Conservation (phyloP, 1,140 invertebrate species). For the Protaetia brevitarsis region DNA sequence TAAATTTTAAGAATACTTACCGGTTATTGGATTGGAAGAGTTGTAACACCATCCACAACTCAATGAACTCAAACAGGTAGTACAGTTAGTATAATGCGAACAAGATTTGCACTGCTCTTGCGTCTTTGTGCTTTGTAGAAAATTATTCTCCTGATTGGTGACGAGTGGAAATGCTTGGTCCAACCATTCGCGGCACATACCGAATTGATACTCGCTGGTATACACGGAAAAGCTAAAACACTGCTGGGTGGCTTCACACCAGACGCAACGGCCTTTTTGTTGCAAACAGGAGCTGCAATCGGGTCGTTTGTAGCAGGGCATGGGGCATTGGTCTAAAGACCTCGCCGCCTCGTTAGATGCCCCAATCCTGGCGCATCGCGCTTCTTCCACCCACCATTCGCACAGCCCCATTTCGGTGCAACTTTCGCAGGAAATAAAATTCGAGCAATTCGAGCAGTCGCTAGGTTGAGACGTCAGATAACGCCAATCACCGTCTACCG, state of each 20-base stretch:
- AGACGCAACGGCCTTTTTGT: constrained; percentile 84
- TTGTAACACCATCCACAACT: constrained; percentile 95
- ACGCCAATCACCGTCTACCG: constrained; percentile 60
- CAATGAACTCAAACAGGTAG: constrained; percentile 73
- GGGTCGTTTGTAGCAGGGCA: constrained; percentile 68
- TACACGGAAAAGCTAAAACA: constrained; percentile 95
- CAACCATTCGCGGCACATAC: constrained; percentile 87
- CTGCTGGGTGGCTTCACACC: constrained; percentile 87
- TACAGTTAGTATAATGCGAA: constrained; percentile 71
- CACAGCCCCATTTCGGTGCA: constrained; percentile 70
- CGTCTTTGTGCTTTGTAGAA: constrained; percentile 51
- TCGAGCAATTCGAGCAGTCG: constrained; percentile 81
- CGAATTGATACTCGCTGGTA: constrained; percentile 90
- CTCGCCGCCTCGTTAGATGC: constrained; percentile 66
- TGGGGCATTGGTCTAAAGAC: constrained; percentile 62
- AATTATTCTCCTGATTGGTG: constrained; percentile 38
- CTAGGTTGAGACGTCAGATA: constrained; percentile 77
- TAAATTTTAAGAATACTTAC: no score
- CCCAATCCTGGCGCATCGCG: constrained; percentile 76
- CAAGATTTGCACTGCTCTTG: constrained; percentile 78
- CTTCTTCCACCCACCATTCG: constrained; percentile 84
- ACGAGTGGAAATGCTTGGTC: constrained; percentile 63
- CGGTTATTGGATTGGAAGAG: constrained; percentile 80
- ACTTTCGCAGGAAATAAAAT: constrained; percentile 80
- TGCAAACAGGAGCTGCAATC: constrained; percentile 82